Base-by-base conservation (phyloP, 1,140 invertebrate species). In the Leptestheria dahalacensis region DNA sequence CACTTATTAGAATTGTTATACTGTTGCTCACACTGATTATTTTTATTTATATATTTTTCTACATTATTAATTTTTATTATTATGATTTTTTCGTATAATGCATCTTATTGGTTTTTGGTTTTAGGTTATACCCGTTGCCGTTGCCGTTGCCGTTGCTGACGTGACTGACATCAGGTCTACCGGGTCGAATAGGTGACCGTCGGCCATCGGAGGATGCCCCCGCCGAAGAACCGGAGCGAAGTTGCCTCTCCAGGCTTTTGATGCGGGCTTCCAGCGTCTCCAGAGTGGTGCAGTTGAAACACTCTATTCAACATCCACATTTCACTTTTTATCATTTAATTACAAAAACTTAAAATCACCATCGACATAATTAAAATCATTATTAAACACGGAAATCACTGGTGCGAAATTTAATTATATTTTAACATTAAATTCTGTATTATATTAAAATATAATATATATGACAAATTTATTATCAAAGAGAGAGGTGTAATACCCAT, bases 201-300 rank as follows among this genome's bases (percentile, higher is more conserved):
- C 41, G 53, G 18, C 24, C 24, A 46, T 56, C 26, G 3, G 50
- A 49, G 28, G 12, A 15, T 20, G 58, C 21, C 29, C 51, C 58
- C 12, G 24, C 49, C n/a, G n/a, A 18, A 15, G 46, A 29, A 1
- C 48, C 33, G 1, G 25, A 20, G n/a, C 49, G 51, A 3, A 60
- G 21, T 18, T 48, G 49, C 18, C 41, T 49, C 41, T 60, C 58
- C 21, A 60, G 25, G 28, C 48, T 29, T 28, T 49, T 26, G 21
- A 60, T 10, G 3, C 58, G 58, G 24, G 28, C 29, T 28, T 62
- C 61, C 21, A 62, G 47, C 20, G 25, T 11, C 11, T 57, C 48
- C n/a, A 62, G 23, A 28, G 61, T 62, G 2, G 61, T 41, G 55
- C 61, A 62, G 48, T 62, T 62, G 48, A 59, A 62, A 21, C 61